Percentiles rank a stretch among this genome's conserved stretches.
phyloP scores from a whole-genome alignment of 2,113 vertebrate species.

The Pelecanus crispus region DNA sequence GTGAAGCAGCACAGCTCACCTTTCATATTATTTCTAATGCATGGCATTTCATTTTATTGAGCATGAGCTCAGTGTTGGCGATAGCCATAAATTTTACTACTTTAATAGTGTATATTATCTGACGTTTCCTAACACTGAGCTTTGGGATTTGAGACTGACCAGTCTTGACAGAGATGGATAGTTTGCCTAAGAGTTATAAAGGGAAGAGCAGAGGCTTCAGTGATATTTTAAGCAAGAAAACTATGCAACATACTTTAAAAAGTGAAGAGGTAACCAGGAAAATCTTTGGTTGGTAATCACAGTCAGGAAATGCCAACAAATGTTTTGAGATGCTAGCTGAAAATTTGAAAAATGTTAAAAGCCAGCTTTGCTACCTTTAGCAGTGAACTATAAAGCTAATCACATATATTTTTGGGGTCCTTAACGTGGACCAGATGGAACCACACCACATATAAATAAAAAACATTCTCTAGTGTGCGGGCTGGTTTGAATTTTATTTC shows the following conservation, averaged over 20 bases:
- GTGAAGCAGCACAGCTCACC: neutral
- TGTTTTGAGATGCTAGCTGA: slow-evolving; percentile 38
- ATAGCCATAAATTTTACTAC: slow-evolving; percentile 10
- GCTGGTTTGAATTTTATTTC: slow-evolving; percentile 63
- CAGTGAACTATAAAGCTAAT: slow-evolving; percentile 54
- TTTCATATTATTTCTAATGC: neutral
- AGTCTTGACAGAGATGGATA: slow-evolving; percentile 1
- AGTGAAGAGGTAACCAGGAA: neutral
- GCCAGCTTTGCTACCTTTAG: slow-evolving; percentile 42
- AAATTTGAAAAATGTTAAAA: slow-evolving; percentile 57
- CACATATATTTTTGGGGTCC: slow-evolving; percentile 30
- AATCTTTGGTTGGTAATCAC: slow-evolving; percentile 7
- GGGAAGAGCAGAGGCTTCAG: neutral
- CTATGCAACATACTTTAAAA: neutral
- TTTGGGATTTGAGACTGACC: slow-evolving; percentile 30
- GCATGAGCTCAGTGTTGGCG: neutral
- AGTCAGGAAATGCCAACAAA: slow-evolving; percentile 19
- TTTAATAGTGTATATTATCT: slow-evolving; percentile 23
- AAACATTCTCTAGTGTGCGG: slow-evolving; percentile 28
- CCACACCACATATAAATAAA: slow-evolving; percentile 36
- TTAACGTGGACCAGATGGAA: slow-evolving; percentile 55
- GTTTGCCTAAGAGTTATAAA: neutral
- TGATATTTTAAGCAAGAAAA: neutral
- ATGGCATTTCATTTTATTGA: neutral
- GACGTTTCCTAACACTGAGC: neutral